These are phyloP conservation scores for Sisyra terminalis DNA, from an alignment of 2,888 invertebrate genomes.

Conservation along the genomic window DNA sequence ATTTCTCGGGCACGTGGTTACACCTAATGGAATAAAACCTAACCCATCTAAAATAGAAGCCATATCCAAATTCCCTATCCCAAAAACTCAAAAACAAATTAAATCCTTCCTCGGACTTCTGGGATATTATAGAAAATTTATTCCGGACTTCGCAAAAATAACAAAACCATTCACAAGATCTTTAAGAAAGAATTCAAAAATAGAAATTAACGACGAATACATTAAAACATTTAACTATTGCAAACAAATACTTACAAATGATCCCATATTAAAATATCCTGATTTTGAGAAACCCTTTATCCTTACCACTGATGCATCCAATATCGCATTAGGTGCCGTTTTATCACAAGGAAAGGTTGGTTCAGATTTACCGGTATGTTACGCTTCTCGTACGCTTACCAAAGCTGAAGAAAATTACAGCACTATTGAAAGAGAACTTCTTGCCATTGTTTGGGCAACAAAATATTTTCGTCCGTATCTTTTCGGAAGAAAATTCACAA, in stretches of 20 bases:
- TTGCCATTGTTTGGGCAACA: no score
- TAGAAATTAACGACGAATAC: constrained; percentile 1
- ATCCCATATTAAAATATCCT: constrained; percentile 9
- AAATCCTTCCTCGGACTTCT: no score
- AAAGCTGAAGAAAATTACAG: not conserved
- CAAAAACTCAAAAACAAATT: constrained; percentile 16
- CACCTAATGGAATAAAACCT: constrained; percentile 18
- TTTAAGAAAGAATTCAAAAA: constrained; percentile 14
- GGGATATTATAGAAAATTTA: no score
- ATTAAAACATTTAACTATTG: not conserved
- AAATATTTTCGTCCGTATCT: no score
- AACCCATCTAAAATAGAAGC: constrained; percentile 18
- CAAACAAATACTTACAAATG: not conserved
- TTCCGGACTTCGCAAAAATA: constrained; percentile 13
- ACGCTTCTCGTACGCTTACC: not conserved
- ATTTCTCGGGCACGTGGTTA: constrained; percentile 20
- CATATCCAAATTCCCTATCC: constrained; percentile 14
- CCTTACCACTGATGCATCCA: not conserved
- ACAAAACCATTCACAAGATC: constrained; percentile 16
- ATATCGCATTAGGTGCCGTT: no score
- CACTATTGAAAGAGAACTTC: no score
- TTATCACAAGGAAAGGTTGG: no score
- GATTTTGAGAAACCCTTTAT: not conserved
- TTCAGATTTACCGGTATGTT: not conserved
- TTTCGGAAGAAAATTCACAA: constrained; percentile 12